These are phyloP conservation scores for Scyliorhinus canicula DNA, from an alignment of 2,797 vertebrate genomes.

Conservation along the genomic window DNA sequence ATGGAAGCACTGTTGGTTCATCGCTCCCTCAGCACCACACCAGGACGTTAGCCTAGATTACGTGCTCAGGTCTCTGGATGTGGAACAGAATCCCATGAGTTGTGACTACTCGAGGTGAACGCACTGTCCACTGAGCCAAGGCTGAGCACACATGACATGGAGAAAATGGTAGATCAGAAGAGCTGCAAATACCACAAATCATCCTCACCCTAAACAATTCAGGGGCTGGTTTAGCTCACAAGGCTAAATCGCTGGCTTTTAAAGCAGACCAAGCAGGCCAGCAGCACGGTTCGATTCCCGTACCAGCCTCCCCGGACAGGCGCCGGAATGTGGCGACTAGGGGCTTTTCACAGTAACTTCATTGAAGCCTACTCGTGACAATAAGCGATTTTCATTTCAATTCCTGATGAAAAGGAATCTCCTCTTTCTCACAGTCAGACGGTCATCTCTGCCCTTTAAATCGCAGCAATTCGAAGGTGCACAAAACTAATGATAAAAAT, in stretches of 20 bases:
- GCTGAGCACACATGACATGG: background rate
- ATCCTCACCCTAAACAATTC: background rate
- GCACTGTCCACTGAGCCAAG: background rate
- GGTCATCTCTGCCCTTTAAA: background rate
- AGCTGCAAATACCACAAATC: background rate
- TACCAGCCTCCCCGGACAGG: too few species aligned
- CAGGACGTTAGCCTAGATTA: background rate
- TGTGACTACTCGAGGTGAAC: background rate
- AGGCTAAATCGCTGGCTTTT: too few species aligned
- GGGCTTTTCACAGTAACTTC: too few species aligned
- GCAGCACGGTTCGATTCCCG: too few species aligned
- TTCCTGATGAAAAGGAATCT: background rate
- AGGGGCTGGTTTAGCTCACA: too few species aligned
- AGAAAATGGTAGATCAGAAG: background rate
- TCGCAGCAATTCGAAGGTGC: background rate
- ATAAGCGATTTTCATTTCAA: too few species aligned
- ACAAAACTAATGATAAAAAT: background rate
- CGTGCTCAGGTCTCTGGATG: background rate
- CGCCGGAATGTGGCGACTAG: too few species aligned
- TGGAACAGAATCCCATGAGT: background rate
- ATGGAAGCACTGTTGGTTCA: background rate
- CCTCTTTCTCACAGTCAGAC: background rate
- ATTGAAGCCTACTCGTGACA: too few species aligned
- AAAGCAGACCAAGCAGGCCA: too few species aligned
- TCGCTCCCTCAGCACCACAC: background rate